Evolutionary conservation across 2,888 invertebrate genomes (phyloP).

Genomic region (Volucella inanis): DNA sequence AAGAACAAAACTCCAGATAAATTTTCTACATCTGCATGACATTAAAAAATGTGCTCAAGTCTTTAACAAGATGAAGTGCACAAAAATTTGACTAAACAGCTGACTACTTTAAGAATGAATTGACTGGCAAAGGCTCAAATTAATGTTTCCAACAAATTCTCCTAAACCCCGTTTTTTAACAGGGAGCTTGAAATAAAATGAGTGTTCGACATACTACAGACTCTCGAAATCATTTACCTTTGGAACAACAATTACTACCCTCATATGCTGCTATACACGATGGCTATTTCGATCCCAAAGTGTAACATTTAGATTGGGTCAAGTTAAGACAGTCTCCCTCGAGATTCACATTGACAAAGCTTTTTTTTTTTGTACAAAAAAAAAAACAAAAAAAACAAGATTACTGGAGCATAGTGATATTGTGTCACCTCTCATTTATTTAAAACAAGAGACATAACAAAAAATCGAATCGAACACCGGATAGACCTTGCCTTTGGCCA

Average conservation of each 20-base stretch:
- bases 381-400: no score
- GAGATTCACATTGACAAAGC: background rate
- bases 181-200: background rate
- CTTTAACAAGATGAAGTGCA: no score
- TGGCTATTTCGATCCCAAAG: conserved; percentile 16
- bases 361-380: background rate
- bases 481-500: conserved; percentile 33
- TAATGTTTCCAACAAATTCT: no score
- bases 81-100: no score
- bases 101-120: no score
- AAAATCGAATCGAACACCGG: conserved; percentile 13
- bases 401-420: conserved; percentile 31
- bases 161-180: no score
- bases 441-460: conserved; percentile 7
- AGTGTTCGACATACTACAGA: background rate
- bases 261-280: conserved; percentile 5
- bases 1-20: no score
- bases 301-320: background rate
- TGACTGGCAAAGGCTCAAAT: no score
- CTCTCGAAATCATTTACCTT: background rate
- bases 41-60: no score
- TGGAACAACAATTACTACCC: conserved; percentile 1
- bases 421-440: conserved; percentile 36
- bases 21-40: no score
- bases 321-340: background rate